Evolutionary conservation across 2,888 invertebrate species (phyloP), one percentile per base, ranked within the genome.

Genomic region (Colletes collaris): DNA sequence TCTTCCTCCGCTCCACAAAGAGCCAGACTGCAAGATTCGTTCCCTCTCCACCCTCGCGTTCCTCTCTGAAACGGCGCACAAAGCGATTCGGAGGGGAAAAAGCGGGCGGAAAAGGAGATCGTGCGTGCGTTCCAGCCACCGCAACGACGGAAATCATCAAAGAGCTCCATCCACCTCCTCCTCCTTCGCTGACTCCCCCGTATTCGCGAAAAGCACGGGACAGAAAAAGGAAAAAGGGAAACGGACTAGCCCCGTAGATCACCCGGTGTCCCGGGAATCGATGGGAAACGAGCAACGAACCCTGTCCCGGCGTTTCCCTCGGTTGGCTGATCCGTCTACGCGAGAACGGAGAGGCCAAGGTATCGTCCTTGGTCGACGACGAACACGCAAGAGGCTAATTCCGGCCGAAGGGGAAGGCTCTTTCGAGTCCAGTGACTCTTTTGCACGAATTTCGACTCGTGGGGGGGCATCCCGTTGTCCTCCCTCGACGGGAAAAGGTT

Each of bases 1-100:
- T 50, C 64, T 52, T 46, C 58, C 40, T 52, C 59, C 58, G 52
- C 40, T 49, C 6, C 52, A 53, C 64, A 59, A 77, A 73, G 52
- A 8, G 60, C 44, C n/a, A 49, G 46, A 60, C 52, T 60, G 62
- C n/a, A 10, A 50, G 55, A 56, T 40, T 66, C 62, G 62, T n/a
- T n/a, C 49, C 62, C 27, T 53, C 58, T n/a, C 49, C 62, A 16
- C 56, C 58, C 60, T 60, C 44, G 40, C 56, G 67, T 50, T 6
- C 44, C 40, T 4, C 62, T 40, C 35, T 40, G 13, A 16, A 27
- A 0, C 46, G 11, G 46, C 40, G 59, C 40, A 60, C 59, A 60
- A 65, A 63, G 46, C 49, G n/a, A 7, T 40, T 49, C 58, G 55
- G 52, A 52, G 64, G 63, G 71, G 16, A 37, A 64, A 66, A 52